phyloP scores from a whole-genome alignment of 2,113 vertebrate genomes.

The Siniperca chuatsi region DNA sequence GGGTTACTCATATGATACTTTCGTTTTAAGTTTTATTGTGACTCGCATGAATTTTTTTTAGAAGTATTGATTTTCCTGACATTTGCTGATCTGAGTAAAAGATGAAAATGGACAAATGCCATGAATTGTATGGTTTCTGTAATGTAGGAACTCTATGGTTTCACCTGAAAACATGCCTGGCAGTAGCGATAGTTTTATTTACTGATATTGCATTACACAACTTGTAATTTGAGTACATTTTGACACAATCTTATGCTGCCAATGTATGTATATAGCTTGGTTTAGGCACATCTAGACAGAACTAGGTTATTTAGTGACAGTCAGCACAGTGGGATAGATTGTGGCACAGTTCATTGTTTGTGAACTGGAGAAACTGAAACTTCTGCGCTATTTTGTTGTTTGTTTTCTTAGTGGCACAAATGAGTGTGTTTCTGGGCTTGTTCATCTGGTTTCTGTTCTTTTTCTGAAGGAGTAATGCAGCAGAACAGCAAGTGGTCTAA shows the following conservation, averaged over 20 bases:
- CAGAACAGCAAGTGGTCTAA: neutral
- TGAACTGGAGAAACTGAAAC: neutral
- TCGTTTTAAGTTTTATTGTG: neutral
- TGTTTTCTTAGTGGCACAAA: conserved; percentile 18
- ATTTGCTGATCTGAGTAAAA: neutral
- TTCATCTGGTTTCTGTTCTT: conserved; percentile 3
- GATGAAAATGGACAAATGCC: neutral
- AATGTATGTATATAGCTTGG: neutral
- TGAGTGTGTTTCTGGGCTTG: neutral
- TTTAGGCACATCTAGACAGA: neutral
- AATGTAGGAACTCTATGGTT: neutral
- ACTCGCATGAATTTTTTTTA: neutral
- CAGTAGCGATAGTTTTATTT: neutral
- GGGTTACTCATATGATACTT: neutral
- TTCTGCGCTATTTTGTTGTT: conserved; percentile 4
- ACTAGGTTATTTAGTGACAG: neutral
- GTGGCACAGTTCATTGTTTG: neutral
- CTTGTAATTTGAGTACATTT: neutral
- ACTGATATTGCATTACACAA: neutral
- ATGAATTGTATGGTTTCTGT: neutral
- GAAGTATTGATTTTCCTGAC: neutral
- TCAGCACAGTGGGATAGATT: conserved; percentile 12
- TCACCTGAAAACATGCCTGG: neutral
- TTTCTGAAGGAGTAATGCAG: neutral
- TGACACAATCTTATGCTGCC: neutral